Base-by-base conservation (phyloP, 1,140 invertebrate genomes). In the Pseudomyrmex concolor region DNA sequence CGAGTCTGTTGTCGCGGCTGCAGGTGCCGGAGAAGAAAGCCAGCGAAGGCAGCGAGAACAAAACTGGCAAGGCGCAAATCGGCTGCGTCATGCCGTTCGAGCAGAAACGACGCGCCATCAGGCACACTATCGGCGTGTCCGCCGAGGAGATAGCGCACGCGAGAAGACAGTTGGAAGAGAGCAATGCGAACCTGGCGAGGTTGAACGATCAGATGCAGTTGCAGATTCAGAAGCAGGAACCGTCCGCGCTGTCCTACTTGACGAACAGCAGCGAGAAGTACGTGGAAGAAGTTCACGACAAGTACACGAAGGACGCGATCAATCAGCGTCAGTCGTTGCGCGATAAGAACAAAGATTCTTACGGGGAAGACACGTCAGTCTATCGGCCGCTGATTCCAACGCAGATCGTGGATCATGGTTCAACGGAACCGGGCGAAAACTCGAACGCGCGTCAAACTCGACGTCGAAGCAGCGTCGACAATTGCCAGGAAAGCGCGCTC, bases 51-150 rank as follows among this genome's bases (percentile, higher is more conserved):
- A 0, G 15, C 17, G 45, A 57, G 12, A 15, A 34, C 17, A n/a
- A 17, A 71, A 15, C 64, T 12, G 10, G 72, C 74, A 10, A 48
- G 8, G 12, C 22, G 3, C 76, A 50, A 19, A 9, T 17, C 13
- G 15, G 2, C 22, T 10, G 22, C 15, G 55, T 34, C 34, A 34
- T 64, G 12, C 60, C 68, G 10, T n/a, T 57, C 17, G 85, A 66
- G 76, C 90, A 91, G 86, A 93, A 93, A 74, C 94, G 95, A 51
- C 91, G 92, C 0, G 94, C 95, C 48, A 95, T 95, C 50, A 94
- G 97, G 2, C 97, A 98, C 89, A 98, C 97, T 0, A 97, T 98
- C 3, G 97, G 97, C 17, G 97, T 98, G 1, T 97, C 96, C 3
- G 94, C 95, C 1, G 97, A 97, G 90, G 97, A 98, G 87, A 92